These are phyloP conservation scores for Trichogramma dendrolimi DNA, from an alignment of 2,888 invertebrate species.

Conservation along the genomic window DNA sequence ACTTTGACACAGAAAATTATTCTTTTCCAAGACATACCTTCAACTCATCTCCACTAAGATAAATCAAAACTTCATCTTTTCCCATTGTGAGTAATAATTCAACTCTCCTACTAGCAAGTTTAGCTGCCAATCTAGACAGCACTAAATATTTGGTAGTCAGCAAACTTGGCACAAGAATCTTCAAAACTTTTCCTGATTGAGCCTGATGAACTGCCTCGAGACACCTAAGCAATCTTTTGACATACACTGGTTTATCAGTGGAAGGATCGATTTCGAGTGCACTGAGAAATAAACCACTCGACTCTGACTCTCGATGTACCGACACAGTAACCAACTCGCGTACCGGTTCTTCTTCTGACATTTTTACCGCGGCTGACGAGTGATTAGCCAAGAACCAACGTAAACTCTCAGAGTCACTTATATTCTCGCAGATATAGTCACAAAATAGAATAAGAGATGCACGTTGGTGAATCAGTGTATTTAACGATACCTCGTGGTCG, in stretches of 20 bases:
- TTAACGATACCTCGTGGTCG: constrained; percentile 43
- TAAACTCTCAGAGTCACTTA: constrained; percentile 69
- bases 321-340: constrained; percentile 59
- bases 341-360: constrained; percentile 65
- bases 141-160: constrained; percentile 67
- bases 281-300: constrained; percentile 69
- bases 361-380: constrained; percentile 63
- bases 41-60: constrained; percentile 68
- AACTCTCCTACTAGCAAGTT: constrained; percentile 67
- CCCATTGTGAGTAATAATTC: constrained; percentile 64
- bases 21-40: constrained; percentile 8
- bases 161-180: constrained; percentile 61
- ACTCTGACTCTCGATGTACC: constrained; percentile 61
- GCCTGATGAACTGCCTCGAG: constrained; percentile 65
- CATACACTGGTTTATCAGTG: constrained; percentile 62
- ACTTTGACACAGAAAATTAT: neutral
- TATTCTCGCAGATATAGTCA: constrained; percentile 73
- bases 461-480: constrained; percentile 63
- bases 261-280: constrained; percentile 64
- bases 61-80: constrained; percentile 60
- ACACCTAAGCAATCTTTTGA: constrained; percentile 65
- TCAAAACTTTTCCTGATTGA: constrained; percentile 70
- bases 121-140: constrained; percentile 65
- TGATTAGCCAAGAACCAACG: constrained; percentile 75
- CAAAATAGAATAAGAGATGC: constrained; percentile 71